Percentiles rank a stretch among this genome's conserved stretches.
Evolutionary conservation across 1,140 invertebrate species (phyloP).

Genomic region (Nephila pilipes): DNA sequence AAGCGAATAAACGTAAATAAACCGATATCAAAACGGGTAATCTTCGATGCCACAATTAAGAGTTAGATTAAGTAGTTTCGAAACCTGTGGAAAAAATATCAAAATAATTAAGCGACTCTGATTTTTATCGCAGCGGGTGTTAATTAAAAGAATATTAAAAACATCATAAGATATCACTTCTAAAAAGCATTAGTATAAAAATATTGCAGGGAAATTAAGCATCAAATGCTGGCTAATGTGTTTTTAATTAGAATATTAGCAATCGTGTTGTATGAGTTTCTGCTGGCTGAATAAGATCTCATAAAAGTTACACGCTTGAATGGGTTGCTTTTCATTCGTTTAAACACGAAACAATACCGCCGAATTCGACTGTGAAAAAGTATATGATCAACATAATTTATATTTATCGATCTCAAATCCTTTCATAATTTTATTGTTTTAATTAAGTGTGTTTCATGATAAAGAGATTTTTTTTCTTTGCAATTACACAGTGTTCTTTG

Average conservation of each 20-base stretch:
- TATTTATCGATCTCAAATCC: too few species aligned
- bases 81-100: neutral
- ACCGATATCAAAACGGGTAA: neutral
- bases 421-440: too few species aligned
- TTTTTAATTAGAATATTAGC: conserved; percentile 25
- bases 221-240: conserved; percentile 4
- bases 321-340: neutral
- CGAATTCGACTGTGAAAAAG: too few species aligned
- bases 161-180: neutral
- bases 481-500: too few species aligned
- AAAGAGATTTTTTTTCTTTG: too few species aligned
- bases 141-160: conserved; percentile 33
- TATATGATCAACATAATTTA: too few species aligned
- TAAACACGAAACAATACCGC: too few species aligned
- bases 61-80: neutral
- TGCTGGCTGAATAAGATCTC: neutral
- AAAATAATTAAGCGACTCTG: neutral
- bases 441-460: too few species aligned
- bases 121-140: neutral
- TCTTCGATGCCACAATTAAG: neutral
- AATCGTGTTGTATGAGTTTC: neutral
- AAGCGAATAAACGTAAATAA: neutral
- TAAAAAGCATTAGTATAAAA: neutral
- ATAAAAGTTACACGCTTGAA: neutral
- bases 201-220: neutral